phyloP scores from a whole-genome alignment of 1,140 invertebrate species.

The Pemphigus obesinymphae region DNA sequence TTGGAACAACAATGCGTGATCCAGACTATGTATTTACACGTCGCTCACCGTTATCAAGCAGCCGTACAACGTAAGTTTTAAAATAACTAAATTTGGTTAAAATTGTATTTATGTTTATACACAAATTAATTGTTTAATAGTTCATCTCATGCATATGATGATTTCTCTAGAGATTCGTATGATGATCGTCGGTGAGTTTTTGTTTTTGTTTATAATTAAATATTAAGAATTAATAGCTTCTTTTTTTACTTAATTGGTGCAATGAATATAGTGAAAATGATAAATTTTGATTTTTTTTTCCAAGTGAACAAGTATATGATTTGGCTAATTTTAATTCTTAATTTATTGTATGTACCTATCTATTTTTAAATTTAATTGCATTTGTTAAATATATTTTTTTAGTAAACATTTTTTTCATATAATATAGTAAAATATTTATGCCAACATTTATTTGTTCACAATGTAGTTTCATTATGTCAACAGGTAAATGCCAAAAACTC shows the following conservation, averaged over 20 bases:
- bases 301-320: not conserved
- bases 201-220: not conserved
- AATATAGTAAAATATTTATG: too few relatives aligned
- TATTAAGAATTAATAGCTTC: not conserved
- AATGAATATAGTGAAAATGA: too few relatives aligned
- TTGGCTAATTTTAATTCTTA: too few relatives aligned
- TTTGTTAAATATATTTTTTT: not conserved
- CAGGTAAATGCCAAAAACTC: too few relatives aligned
- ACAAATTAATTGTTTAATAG: not conserved
- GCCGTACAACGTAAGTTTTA: conserved; percentile 27
- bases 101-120: not conserved
- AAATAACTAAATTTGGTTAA: not conserved
- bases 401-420: too few relatives aligned
- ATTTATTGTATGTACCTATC: too few relatives aligned
- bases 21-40: conserved; percentile 34
- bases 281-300: not conserved
- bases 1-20: conserved; percentile 31
- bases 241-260: not conserved
- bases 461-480: too few relatives aligned
- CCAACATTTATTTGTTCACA: not conserved
- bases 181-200: conserved; percentile 73
- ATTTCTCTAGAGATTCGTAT: conserved; percentile 77
- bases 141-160: conserved; percentile 54
- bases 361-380: too few relatives aligned
- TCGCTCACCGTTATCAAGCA: conserved; percentile 26